Evolutionary conservation across 2,888 invertebrate genomes (phyloP).

Genomic region (Eristalinus sepulchralis): DNA sequence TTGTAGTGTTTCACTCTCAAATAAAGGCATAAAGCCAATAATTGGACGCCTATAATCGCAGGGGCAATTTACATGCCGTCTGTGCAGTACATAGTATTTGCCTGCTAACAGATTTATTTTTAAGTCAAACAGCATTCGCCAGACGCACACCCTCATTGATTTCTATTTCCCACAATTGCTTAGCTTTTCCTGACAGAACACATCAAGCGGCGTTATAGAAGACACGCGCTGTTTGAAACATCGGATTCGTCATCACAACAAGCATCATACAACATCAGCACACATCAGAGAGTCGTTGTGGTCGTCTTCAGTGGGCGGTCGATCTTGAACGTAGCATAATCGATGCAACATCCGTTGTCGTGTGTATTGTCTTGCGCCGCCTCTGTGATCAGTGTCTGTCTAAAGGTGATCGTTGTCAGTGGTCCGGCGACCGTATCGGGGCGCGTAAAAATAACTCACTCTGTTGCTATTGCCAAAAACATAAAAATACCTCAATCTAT

Average conservation of each 20-base stretch:
- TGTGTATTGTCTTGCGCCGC: slow-evolving; percentile 44
- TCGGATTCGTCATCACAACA: slow-evolving; percentile 35
- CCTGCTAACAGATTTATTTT: slow-evolving; percentile 59
- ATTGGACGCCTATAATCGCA: slow-evolving; percentile 13
- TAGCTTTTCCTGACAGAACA: slow-evolving; percentile 23
- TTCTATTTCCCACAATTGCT: slow-evolving; percentile 40
- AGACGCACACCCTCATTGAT: slow-evolving; percentile 30
- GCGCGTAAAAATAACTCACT: slow-evolving; percentile 46
- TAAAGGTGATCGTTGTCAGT: slow-evolving; percentile 65
- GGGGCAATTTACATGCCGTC: slow-evolving; percentile 5
- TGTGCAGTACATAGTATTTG: slow-evolving; percentile 1
- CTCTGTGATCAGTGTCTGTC: slow-evolving; percentile 53
- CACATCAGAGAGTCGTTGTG: slow-evolving; percentile 4
- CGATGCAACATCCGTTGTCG: slow-evolving; percentile 39
- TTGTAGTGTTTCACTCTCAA: background rate
- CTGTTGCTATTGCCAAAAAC: slow-evolving; percentile 50
- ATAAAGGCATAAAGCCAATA: background rate
- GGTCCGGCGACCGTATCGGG: slow-evolving; percentile 30
- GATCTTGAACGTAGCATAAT: slow-evolving; percentile 35
- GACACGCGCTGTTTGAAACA: slow-evolving; percentile 35
- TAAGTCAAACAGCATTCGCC: slow-evolving; percentile 11
- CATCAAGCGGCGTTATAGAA: background rate
- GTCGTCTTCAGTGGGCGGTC: slow-evolving; percentile 43
- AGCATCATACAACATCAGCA: slow-evolving; percentile 12
- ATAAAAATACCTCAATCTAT: slow-evolving; percentile 12